Base-by-base conservation (phyloP, 2,888 invertebrate genomes). In the Adelphocoris suturalis region DNA sequence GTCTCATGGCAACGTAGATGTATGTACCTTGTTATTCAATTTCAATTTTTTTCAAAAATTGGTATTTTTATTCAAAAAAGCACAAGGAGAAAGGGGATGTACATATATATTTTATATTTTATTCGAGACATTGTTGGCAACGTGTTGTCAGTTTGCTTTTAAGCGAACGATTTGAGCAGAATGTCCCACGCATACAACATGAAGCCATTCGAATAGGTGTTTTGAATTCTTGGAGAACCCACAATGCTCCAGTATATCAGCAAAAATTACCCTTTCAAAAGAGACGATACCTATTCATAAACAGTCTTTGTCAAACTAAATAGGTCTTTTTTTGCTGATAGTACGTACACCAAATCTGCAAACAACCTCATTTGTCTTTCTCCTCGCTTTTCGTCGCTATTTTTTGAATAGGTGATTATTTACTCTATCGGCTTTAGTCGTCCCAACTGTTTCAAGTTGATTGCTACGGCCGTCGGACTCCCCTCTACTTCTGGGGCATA, bases 201-300 rank as follows among this genome's bases (percentile, higher is more conserved):
- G 37, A 37, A 37, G 37, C 3, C 37, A 37, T 37, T 37, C 7
- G 37, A 37, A 37, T 4, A 37, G 37, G 37, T 37, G 37, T 37
- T 37, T 7, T 37, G 37, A 37, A 37, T 37, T 61, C 9, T 9
- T 61, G 5, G 0, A n/a, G 68, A 23, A 23, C 23, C 23, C 23
- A 52, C 23, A 68, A 68, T 23, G 23, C 23, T 68, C 19, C 11
- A 0, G 68, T 68, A 23, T 68, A 68, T 68, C 68, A 68, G 68
- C 27, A 7, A 68, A 23, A 68, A 68, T 68, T 68, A 68, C 68
- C 68, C 68, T 68, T 68, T 68, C 68, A 68, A 68, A 68, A 68
- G 23, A 16, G 19, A 23, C 23, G 68, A 68, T 68, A 68, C 23
- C 23, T 68, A 68, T 68, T 68, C 19, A 27, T 27, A 12, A 23